A percentile compares a stretch with the other conserved stretches of the same genome.
Conservation (phyloP, 2,797 vertebrate species). For the Cossypha heuglini region DNA sequence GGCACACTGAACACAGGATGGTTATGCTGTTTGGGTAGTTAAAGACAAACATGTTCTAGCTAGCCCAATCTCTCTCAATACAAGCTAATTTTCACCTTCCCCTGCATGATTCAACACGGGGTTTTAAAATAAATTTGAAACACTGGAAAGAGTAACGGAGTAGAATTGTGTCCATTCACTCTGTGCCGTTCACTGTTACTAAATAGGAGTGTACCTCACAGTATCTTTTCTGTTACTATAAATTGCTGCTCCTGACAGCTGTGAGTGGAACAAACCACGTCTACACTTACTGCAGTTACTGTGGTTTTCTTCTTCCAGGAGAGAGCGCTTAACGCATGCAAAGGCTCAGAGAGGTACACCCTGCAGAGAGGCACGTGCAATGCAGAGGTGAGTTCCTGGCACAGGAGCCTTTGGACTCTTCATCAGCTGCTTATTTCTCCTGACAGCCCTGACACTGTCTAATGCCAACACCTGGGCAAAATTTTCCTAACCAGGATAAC, state of each 20-base stretch:
- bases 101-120: neutral
- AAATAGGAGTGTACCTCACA: rapidly evolving
- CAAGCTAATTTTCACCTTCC: neutral
- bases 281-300: neutral
- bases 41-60: neutral
- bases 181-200: neutral
- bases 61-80: neutral
- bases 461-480: neutral
- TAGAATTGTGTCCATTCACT: neutral
- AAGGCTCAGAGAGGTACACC: neutral
- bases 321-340: slow-evolving; percentile 45
- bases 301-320: slow-evolving; percentile 19
- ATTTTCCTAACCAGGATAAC: neutral
- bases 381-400: slow-evolving; percentile 10
- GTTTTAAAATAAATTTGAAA: neutral
- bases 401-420: neutral
- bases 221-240: neutral
- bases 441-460: neutral
- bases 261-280: neutral
- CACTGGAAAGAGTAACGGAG: neutral
- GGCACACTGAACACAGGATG: neutral
- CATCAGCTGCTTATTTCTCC: neutral
- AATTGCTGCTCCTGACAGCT: neutral
- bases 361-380: neutral
- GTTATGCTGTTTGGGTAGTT: neutral